A percentile compares a stretch with the other conserved stretches of the same genome.
phyloP scores from a whole-genome alignment of 2,888 invertebrate species.

The Lottia gigantea region DNA sequence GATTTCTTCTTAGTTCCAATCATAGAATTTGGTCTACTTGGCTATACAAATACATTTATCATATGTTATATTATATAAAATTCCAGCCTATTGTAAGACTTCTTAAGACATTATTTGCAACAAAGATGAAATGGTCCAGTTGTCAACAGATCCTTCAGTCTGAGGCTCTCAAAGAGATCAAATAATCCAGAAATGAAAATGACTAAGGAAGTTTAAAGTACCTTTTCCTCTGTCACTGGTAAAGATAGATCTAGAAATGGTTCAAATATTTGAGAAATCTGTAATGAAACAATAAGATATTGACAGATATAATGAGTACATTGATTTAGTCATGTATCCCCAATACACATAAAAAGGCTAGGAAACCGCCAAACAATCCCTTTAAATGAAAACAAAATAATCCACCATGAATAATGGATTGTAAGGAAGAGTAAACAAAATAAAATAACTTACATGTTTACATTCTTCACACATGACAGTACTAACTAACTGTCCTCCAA shows the following conservation, averaged over 20 bases:
- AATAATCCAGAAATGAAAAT: not conserved
- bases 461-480: slow-evolving; percentile 86
- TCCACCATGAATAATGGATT: too few species aligned
- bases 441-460: slow-evolving; percentile 68
- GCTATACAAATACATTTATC: slow-evolving; percentile 30
- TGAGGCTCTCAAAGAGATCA: too few species aligned
- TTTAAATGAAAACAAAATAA: too few species aligned
- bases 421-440: not conserved
- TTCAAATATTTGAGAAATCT: slow-evolving; percentile 88
- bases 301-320: too few species aligned
- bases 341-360: too few species aligned
- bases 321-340: too few species aligned
- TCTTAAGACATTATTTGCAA: too few species aligned
- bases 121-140: too few species aligned
- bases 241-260: slow-evolving; percentile 95
- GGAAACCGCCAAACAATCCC: too few species aligned
- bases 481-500: slow-evolving; percentile 91
- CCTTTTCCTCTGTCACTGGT: slow-evolving; percentile 76
- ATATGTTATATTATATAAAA: not conserved
- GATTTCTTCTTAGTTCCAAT: slow-evolving; percentile 41
- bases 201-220: slow-evolving; percentile 18
- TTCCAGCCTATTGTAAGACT: too few species aligned
- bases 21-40: slow-evolving; percentile 48
- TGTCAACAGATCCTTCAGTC: too few species aligned
- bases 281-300: slow-evolving; percentile 53